Base-by-base conservation (phyloP, 92 coral and sea anemone genomes). In the Siderastrea radians region DNA sequence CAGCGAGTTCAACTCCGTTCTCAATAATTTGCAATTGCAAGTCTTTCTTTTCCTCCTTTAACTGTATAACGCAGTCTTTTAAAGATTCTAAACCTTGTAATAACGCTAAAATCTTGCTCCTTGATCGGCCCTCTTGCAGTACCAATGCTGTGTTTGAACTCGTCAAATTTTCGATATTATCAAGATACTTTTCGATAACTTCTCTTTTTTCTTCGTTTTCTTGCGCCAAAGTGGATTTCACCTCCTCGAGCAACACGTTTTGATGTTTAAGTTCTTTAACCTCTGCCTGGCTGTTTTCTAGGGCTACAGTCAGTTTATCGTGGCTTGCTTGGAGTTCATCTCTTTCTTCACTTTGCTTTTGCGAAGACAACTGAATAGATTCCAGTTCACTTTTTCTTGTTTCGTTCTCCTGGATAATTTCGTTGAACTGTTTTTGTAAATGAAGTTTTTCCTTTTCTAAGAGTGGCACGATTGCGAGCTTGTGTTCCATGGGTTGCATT, bases 381-480 rank as follows among this genome's bases (percentile, higher is more conserved):
- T 84, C 81, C 49, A 95, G 58, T n/a, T 95, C 93, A 14, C 79
- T 45, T 72, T 91, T 88, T 45, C 77, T 61, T 80, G 86, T 93
- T 5, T 90, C 93, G 62, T 91, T 78, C 51, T 95, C 96, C 77
- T 91, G 93, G 71, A 86, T 49, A n/a, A 94, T 84, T 63, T 95
- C 98, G 86, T 91, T 95, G 67, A 89, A 77, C 67, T 93, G 95
- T 15, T 90, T 75, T 78, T 95, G 95, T 47, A 93, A 61, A 13
- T 88, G 92, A 54, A 95, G 93, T 66, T 95, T 95, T 86, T 95
- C 98, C 66, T 95, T 95, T 76, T 95, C 98, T 67, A 95, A 76
- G 58, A 93, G 90, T 70, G 98, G 83, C 75, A 93, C 87, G n/a
- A 94, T 84, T 3, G 90, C 89, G 1, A 91, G 89, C 16, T 84